These are phyloP conservation scores for Nowickia ferox DNA, from an alignment of 2,888 invertebrate species.

Conservation along the genomic window DNA sequence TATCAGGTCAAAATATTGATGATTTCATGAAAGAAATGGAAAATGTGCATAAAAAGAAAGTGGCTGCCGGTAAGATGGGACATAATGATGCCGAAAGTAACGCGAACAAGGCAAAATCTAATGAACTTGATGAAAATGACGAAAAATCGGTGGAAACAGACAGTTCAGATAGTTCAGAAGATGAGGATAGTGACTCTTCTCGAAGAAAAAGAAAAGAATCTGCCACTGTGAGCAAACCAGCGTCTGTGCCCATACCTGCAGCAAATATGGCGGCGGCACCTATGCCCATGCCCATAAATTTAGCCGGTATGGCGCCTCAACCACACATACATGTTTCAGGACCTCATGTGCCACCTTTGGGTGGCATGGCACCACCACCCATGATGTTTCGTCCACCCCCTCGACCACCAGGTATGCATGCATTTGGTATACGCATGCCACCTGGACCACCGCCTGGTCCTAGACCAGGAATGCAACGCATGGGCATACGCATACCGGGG, in stretches of 20 bases:
- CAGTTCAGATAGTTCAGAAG: slow-evolving; percentile 62
- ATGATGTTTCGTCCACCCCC: slow-evolving; percentile 86
- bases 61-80: slow-evolving; percentile 80
- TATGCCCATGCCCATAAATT: slow-evolving; percentile 55
- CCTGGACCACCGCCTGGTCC: slow-evolving; percentile 84
- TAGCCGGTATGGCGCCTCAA: slow-evolving; percentile 73
- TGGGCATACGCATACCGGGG: slow-evolving; percentile 86
- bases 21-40: slow-evolving; percentile 97
- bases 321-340: slow-evolving; percentile 76
- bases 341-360: slow-evolving; percentile 82
- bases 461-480: slow-evolving; percentile 85
- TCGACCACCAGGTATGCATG: slow-evolving; percentile 83
- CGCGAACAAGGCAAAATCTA: slow-evolving; percentile 55
- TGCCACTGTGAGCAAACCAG: slow-evolving; percentile 1
- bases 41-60: slow-evolving; percentile 90
- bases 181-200: slow-evolving; percentile 61
- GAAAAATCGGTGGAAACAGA: slow-evolving; percentile 61
- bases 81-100: slow-evolving; percentile 71
- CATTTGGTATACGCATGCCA: slow-evolving; percentile 81
- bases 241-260: slow-evolving; percentile 72
- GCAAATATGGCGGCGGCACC: slow-evolving; percentile 62
- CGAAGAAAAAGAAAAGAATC: slow-evolving; percentile 58
- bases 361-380: slow-evolving; percentile 83
- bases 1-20: slow-evolving; percentile 95
- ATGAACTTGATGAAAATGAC: slow-evolving; percentile 62